These are phyloP conservation scores for Discoglossus pictus DNA, from an alignment of 2,797 vertebrate genomes.

Conservation along the genomic window DNA sequence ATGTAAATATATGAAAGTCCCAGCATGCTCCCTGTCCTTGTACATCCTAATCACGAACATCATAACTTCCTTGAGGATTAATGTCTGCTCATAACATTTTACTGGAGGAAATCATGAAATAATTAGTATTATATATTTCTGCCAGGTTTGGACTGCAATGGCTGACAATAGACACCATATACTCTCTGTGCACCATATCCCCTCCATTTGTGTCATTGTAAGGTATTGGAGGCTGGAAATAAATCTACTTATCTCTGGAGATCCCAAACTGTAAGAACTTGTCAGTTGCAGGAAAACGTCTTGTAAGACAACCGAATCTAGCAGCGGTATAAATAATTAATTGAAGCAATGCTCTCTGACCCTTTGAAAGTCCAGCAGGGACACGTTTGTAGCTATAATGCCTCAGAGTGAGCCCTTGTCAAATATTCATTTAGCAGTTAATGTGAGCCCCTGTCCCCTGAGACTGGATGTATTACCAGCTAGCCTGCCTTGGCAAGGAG, in stretches of 20 bases:
- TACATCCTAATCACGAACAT: too few species aligned
- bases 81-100: background rate
- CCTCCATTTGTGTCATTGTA: conserved; percentile 47
- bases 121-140: background rate
- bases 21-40: too few species aligned
- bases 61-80: too few species aligned
- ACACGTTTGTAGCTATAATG: conserved; percentile 89
- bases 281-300: conserved; percentile 69
- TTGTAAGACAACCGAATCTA: conserved; percentile 84
- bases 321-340: conserved; percentile 94
- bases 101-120: background rate
- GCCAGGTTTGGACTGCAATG: conserved; percentile 34
- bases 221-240: conserved; percentile 48
- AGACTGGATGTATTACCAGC: conserved; percentile 81
- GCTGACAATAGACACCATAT: background rate
- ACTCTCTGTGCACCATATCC: too few species aligned
- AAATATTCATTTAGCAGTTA: conserved; percentile 99
- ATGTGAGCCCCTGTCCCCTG: conserved; percentile 89
- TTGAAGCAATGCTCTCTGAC: conserved; percentile 89
- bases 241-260: conserved; percentile 59
- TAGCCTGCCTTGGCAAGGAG: conserved; percentile 81
- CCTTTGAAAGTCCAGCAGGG: conserved; percentile 86
- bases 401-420: conserved; percentile 93
- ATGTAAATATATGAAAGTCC: too few species aligned
- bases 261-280: conserved; percentile 65